Evolutionary conservation across 2,113 vertebrate genomes (phyloP).

Genomic region (Myanophis thanlyinensis): DNA sequence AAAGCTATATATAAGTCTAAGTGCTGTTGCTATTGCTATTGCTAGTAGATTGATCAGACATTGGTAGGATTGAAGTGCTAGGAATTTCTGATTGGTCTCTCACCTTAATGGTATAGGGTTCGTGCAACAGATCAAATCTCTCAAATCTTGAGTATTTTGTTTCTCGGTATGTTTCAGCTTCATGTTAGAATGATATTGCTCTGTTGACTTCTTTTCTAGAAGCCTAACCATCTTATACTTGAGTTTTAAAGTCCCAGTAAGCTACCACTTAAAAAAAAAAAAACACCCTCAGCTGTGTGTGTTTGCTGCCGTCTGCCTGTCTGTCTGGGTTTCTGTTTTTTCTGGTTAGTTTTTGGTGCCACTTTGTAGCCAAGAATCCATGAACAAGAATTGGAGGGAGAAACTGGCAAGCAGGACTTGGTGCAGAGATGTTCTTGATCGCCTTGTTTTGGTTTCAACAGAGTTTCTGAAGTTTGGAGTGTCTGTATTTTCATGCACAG

Average conservation of each 20-base stretch:
- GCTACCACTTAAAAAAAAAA: no score
- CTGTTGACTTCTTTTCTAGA: neutral
- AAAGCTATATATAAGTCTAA: no score
- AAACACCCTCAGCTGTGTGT: neutral
- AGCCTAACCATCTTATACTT: neutral
- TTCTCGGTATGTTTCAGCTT: neutral
- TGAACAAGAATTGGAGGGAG: neutral
- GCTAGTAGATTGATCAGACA: neutral
- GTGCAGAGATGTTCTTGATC: neutral
- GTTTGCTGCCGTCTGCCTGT: neutral
- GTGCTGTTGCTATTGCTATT: no score
- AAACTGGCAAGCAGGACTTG: neutral
- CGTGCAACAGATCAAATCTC: neutral
- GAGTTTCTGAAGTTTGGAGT: neutral
- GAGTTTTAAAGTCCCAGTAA: neutral
- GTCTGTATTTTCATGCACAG: neutral
- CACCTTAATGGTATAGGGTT: neutral
- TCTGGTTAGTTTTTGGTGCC: neutral
- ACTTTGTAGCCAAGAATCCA: neutral
- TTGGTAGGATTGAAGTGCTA: neutral
- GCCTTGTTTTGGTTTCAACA: neutral
- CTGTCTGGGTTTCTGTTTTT: neutral
- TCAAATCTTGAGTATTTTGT: neutral
- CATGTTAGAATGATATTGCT: neutral
- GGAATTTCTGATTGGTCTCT: neutral